These are phyloP conservation scores for Orchestia grillus DNA, from an alignment of 1,140 invertebrate species.

Conservation along the genomic window DNA sequence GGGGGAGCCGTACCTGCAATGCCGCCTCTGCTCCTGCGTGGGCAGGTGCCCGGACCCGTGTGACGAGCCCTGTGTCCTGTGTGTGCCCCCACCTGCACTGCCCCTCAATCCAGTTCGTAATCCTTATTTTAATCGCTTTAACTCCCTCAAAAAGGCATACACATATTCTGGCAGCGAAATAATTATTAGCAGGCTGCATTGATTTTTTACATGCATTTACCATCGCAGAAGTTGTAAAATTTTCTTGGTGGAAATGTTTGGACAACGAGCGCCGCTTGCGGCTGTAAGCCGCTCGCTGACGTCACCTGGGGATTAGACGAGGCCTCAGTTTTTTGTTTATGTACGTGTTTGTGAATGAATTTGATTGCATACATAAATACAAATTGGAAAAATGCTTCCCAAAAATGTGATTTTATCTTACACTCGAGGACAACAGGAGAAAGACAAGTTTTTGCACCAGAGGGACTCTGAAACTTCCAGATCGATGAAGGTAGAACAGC, in stretches of 20 bases:
- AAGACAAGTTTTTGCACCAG: no score
- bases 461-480: no score
- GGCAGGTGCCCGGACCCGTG: background rate
- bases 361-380: no score
- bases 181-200: background rate
- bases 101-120: conserved; percentile 37
- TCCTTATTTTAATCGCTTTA: background rate
- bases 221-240: background rate
- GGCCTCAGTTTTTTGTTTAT: no score
- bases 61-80: conserved; percentile 14
- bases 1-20: conserved; percentile 14
- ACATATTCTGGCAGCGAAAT: background rate
- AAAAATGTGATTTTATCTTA: no score
- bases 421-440: no score
- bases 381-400: no score
- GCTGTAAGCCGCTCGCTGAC: background rate
- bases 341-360: no score
- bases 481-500: no score
- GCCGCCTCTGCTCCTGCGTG: conserved; percentile 13
- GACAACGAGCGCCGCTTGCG: background rate
- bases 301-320: no score
- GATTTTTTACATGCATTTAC: background rate
- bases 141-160: background rate
- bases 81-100: conserved; percentile 17
- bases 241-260: background rate